Evolutionary conservation across 2,113 vertebrate species (phyloP).

Genomic region (Nanorana parkeri): DNA sequence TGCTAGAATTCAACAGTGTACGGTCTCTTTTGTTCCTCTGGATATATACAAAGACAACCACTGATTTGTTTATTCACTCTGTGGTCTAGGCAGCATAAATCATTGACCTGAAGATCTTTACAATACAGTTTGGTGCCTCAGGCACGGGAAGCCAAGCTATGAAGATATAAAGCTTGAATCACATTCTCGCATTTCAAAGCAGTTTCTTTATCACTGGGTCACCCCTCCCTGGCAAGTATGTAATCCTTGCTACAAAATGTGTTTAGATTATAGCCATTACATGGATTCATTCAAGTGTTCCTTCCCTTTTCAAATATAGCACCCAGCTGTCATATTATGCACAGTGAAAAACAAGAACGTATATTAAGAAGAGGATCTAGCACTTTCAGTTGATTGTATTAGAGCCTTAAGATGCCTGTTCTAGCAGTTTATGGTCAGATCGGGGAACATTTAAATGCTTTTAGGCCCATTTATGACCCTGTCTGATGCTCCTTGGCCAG

Average conservation of each 20-base stretch:
- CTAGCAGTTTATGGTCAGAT: background rate
- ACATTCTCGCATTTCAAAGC: conserved; percentile 54
- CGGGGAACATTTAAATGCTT: no score
- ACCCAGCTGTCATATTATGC: conserved; percentile 40
- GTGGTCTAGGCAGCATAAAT: conserved; percentile 45
- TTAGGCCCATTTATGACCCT: no score
- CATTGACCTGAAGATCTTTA: conserved; percentile 39
- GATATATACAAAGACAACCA: conserved; percentile 38
- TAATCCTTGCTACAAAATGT: conserved; percentile 43
- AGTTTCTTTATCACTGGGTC: conserved; percentile 45
- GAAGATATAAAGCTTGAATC: conserved; percentile 43
- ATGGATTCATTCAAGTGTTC: conserved; percentile 45
- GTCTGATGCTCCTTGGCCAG: no score
- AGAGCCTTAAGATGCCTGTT: background rate
- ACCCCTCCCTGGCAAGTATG: conserved; percentile 52
- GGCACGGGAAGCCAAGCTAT: conserved; percentile 34
- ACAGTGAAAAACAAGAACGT: conserved; percentile 32
- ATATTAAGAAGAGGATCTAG: conserved; percentile 30
- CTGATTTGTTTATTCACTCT: conserved; percentile 44
- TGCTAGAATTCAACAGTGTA: conserved; percentile 26
- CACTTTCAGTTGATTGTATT: conserved; percentile 28
- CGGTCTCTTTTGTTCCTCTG: conserved; percentile 35
- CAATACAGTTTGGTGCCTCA: conserved; percentile 44
- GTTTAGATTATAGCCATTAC: conserved; percentile 46
- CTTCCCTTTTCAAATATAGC: conserved; percentile 43